These are phyloP conservation scores for Dryobotodes eremita DNA, from an alignment of 2,888 invertebrate species.

Conservation along the genomic window DNA sequence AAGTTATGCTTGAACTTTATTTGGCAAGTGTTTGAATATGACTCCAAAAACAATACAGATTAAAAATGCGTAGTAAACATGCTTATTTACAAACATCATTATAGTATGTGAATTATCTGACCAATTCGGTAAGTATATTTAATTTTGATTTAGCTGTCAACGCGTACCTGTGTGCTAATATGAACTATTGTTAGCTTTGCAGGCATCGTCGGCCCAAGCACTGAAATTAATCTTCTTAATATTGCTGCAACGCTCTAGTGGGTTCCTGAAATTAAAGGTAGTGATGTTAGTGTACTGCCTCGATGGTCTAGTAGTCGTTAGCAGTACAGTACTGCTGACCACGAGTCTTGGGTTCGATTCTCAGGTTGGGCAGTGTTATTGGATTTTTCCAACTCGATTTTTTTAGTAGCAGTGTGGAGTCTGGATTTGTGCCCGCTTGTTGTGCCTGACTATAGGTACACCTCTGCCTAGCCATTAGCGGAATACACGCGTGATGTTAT, in stretches of 20 bases:
- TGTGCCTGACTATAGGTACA: too few species aligned
- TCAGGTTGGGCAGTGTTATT: too few species aligned
- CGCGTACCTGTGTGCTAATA: not conserved
- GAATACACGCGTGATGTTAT: too few species aligned
- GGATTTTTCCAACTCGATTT: too few species aligned
- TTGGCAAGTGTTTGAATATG: not conserved
- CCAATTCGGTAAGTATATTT: not conserved
- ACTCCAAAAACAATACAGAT: not conserved
- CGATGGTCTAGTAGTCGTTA: too few species aligned
- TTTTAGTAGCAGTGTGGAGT: too few species aligned
- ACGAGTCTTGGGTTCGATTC: too few species aligned
- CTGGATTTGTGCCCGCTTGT: too few species aligned
- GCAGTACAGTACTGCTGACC: too few species aligned
- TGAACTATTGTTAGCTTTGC: not conserved
- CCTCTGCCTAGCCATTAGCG: too few species aligned
- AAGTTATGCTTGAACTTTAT: constrained; percentile 9
- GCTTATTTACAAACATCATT: not conserved
- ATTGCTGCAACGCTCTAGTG: constrained; percentile 20
- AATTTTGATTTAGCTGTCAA: not conserved
- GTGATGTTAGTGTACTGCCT: not conserved
- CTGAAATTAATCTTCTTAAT: constrained; percentile 29
- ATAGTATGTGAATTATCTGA: constrained; percentile 13
- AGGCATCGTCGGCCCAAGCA: constrained; percentile 31
- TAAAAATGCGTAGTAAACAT: not conserved
- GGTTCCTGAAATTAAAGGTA: constrained; percentile 44